Conservation (phyloP, 2,797 vertebrate species). For the Gymnoscopelus braueri region DNA sequence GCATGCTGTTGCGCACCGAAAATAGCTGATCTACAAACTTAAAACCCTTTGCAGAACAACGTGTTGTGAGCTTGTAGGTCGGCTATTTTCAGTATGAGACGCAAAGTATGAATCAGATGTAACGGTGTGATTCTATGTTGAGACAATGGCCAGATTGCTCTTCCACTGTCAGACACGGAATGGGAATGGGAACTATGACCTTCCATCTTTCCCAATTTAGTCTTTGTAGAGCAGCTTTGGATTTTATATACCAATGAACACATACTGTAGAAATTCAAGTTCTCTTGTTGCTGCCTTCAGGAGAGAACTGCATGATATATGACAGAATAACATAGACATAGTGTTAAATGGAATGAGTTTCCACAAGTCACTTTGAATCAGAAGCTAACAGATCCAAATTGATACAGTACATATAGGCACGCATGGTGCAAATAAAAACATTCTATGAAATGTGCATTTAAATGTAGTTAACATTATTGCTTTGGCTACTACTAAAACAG, state of each 20-base stretch:
- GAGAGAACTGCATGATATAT: neutral
- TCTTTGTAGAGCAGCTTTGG: neutral
- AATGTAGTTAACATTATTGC: constrained; percentile 70
- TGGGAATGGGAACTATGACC: neutral
- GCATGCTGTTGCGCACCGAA: too few relatives aligned
- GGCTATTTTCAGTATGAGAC: too few relatives aligned
- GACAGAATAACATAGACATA: too few relatives aligned
- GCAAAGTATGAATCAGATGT: too few relatives aligned
- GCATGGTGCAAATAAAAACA: constrained; percentile 52
- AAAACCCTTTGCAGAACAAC: too few relatives aligned
- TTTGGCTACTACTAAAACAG: constrained; percentile 68
- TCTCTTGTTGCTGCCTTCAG: neutral
- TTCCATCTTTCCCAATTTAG: neutral
- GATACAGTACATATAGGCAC: constrained; percentile 48
- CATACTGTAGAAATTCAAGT: neutral
- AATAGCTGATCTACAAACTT: too few relatives aligned
- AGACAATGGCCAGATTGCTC: constrained; percentile 32
- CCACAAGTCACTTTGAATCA: constrained; percentile 45
- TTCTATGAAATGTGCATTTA: constrained; percentile 40
- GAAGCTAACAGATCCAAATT: constrained; percentile 18
- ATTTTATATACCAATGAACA: neutral
- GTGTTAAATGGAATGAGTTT: constrained; percentile 16
- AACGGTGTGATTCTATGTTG: constrained; percentile 51
- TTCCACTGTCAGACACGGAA: constrained; percentile 3
- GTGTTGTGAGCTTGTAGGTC: too few relatives aligned